Evolutionary conservation across 2,113 vertebrate genomes (phyloP).

Genomic region (Pseudorasbora parva): DNA sequence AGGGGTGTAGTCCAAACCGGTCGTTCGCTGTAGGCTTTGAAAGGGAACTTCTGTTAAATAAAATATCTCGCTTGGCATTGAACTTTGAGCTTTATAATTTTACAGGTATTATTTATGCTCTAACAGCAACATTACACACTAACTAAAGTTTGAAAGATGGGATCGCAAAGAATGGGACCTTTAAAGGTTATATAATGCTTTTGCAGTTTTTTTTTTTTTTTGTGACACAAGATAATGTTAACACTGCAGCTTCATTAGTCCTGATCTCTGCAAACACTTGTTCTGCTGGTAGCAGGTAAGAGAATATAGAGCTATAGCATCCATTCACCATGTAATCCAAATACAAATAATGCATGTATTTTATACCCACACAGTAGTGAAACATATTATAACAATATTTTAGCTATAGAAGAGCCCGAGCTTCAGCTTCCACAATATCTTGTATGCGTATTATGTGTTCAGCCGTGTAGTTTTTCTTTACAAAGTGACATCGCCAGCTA

Average conservation of each 20-base stretch:
- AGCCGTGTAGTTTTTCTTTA: no score
- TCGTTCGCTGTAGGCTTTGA: no score
- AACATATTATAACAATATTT: neutral
- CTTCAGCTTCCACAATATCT: neutral
- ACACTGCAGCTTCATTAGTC: conserved; percentile 12
- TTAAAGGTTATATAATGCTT: neutral
- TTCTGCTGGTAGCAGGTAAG: conserved; percentile 20
- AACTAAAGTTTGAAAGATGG: no score
- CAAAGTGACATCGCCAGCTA: no score
- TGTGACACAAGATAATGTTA: conserved; percentile 2
- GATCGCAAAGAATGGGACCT: no score
- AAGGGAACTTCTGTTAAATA: no score
- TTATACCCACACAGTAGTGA: neutral
- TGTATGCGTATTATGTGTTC: no score
- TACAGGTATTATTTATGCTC: no score
- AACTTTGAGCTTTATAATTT: no score
- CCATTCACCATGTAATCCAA: neutral
- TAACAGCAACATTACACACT: no score
- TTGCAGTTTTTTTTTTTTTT: neutral
- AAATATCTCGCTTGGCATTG: no score
- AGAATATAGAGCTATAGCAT: neutral
- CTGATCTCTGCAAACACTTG: neutral
- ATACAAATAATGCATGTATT: neutral
- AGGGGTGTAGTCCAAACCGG: no score
- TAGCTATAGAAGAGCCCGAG: neutral